Percentiles rank a stretch among this genome's conserved stretches.
Conservation (phyloP, 2,797 vertebrate genomes). For the Choloepus didactylus region DNA sequence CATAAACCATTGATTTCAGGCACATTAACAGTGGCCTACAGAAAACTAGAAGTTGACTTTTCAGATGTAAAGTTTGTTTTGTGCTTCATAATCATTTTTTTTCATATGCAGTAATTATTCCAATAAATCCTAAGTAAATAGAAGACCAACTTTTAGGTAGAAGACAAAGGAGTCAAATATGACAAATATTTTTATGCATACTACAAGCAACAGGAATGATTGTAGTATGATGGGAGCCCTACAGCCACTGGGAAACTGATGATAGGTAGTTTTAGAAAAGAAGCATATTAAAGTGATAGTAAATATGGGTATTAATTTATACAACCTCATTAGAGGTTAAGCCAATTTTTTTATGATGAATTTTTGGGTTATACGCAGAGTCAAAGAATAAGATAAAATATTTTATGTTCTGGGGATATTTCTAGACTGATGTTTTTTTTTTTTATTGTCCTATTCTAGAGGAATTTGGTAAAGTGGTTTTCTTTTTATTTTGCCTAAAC, state of each 20-base stretch:
- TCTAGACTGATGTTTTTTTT: constrained; percentile 17
- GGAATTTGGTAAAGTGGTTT: background rate
- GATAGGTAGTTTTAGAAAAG: constrained; percentile 12
- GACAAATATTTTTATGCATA: background rate
- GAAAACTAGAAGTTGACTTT: background rate
- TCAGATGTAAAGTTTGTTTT: constrained; percentile 10
- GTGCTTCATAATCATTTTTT: background rate
- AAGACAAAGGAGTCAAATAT: constrained; percentile 20
- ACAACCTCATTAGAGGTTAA: constrained; percentile 44
- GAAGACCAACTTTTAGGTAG: background rate
- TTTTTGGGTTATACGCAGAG: constrained; percentile 15
- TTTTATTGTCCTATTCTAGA: background rate
- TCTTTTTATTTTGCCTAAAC: constrained; percentile 17
- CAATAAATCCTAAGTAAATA: constrained; percentile 53
- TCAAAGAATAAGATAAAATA: constrained; percentile 47
- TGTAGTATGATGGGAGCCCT: background rate
- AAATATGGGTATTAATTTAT: constrained; percentile 64
- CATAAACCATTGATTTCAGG: background rate
- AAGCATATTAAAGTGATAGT: background rate
- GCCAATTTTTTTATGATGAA: constrained; percentile 3
- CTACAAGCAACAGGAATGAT: background rate
- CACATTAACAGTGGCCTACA: too few relatives aligned
- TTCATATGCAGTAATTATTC: constrained; percentile 13
- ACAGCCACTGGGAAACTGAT: background rate
- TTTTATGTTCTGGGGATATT: background rate